Evolutionary conservation across 2,888 invertebrate species (phyloP), one percentile per base, ranked within the genome.

Genomic region (Halictus ligatus): DNA sequence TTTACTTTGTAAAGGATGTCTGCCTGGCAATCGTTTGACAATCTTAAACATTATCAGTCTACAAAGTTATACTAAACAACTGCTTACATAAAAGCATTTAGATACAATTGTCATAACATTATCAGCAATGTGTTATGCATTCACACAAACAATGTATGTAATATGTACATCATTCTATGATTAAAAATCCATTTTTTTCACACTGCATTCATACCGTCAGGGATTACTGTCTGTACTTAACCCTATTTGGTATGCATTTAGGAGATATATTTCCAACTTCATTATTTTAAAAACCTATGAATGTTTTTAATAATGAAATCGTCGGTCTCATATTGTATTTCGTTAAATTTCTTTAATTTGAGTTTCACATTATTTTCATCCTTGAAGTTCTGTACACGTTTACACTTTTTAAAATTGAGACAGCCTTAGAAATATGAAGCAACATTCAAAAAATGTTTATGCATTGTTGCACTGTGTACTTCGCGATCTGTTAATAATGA

Each of bases 1-100:
- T 85, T 78, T 73, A 76, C 78, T 83, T 85, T 80, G 72, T 72
- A 58, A 58, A 58, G n/a, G 58, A 12, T 58, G n/a, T 58, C 58
- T 58, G 58, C n/a, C 81, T 18, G 77, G n/a, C 87, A 90, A 86
- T 90, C 89, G 85, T 88, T 91, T 90, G 92, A 93, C 91, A 92
- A 94, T 91, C 95, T 94, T 95, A 95, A 92, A 92, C 88, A 93
- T 90, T 95, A 94, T 95, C 95, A 95, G 95, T 95, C 95, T 95
- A 95, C 94, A 85, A 93, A 92, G 91, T 94, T 94, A 93, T 94
- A 94, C 94, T 94, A 94, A 91, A 92, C 89, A 89, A 87, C 90
- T 87, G 88, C 89, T 93, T 91, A 92, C 71, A 73, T 85, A 92
- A 90, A 87, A 86, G 87, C 90, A 92, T 88, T 90, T 84, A 71